phyloP scores from a whole-genome alignment of 2,888 invertebrate genomes.

The Saturnia japonica region DNA sequence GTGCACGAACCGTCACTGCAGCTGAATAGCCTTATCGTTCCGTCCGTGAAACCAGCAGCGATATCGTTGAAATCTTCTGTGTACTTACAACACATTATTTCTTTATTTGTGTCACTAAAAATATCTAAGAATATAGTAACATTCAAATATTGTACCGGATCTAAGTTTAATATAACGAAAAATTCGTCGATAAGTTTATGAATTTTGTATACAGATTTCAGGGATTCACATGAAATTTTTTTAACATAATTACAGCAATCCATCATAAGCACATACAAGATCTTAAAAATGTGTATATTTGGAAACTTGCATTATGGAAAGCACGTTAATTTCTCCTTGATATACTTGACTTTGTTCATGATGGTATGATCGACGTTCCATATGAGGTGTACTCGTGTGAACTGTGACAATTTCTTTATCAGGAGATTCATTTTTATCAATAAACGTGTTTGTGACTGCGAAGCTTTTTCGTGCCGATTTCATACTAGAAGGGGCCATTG shows the following conservation, averaged over 20 bases:
- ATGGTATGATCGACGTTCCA: slow-evolving; percentile 54
- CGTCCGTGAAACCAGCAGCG: slow-evolving; percentile 84
- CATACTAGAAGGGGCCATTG: slow-evolving; percentile 57
- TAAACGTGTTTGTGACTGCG: slow-evolving; percentile 45
- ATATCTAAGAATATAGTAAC: slow-evolving; percentile 5
- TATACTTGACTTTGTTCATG: slow-evolving; percentile 64
- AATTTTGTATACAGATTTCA: neutral
- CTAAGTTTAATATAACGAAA: neutral
- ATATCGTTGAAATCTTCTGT: slow-evolving; percentile 83
- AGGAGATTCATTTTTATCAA: slow-evolving; percentile 40
- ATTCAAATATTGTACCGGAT: neutral
- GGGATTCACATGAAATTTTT: neutral
- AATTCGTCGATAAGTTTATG: neutral
- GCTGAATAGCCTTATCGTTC: slow-evolving; percentile 80
- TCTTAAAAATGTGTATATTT: neutral
- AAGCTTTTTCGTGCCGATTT: slow-evolving; percentile 57
- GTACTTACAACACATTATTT: slow-evolving; percentile 82
- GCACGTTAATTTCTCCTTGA: slow-evolving; percentile 67
- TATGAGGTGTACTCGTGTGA: slow-evolving; percentile 62
- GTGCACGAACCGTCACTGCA: slow-evolving; percentile 71
- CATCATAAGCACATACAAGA: neutral
- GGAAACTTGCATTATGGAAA: slow-evolving; percentile 65
- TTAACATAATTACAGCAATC: neutral
- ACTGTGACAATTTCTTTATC: slow-evolving; percentile 65
- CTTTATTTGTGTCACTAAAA: slow-evolving; percentile 77